Evolutionary conservation across 2,113 vertebrate species (phyloP).

Genomic region (Orthonyx spaldingii): DNA sequence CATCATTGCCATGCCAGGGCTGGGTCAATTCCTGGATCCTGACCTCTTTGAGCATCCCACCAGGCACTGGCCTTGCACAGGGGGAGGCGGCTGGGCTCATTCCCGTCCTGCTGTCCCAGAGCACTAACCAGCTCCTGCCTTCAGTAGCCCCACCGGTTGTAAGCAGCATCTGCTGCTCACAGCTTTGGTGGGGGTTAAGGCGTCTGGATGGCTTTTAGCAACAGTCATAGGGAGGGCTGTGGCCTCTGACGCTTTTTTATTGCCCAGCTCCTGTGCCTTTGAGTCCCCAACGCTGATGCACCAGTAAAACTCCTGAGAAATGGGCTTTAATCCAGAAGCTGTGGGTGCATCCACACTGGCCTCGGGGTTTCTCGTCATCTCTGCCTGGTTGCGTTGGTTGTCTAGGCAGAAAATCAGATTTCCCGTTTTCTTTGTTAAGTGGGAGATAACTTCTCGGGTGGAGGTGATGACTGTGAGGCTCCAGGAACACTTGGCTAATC

Average conservation of each 20-base stretch:
- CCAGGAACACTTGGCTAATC: neutral
- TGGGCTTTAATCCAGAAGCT: neutral
- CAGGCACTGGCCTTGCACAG: neutral
- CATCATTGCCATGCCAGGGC: neutral
- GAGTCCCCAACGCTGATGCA: rapidly evolving
- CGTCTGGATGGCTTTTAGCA: neutral
- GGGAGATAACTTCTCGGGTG: neutral
- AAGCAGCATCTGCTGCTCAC: neutral
- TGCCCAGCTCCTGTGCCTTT: neutral
- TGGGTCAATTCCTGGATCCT: neutral
- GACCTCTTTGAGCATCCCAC: neutral
- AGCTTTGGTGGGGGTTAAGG: neutral
- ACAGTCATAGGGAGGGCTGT: neutral
- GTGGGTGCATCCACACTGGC: neutral
- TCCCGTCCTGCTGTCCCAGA: neutral
- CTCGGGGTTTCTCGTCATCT: neutral
- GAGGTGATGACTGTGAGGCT: neutral
- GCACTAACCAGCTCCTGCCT: neutral
- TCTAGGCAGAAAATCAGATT: slow-evolving; percentile 43
- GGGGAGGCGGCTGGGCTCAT: neutral
- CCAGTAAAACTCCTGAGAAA: neutral
- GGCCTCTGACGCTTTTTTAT: neutral
- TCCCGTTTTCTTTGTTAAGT: neutral
- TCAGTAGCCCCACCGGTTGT: rapidly evolving
- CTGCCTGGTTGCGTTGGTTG: neutral